Base-by-base conservation (phyloP, 2,797 vertebrate species). In the Sibirionetta formosa region DNA sequence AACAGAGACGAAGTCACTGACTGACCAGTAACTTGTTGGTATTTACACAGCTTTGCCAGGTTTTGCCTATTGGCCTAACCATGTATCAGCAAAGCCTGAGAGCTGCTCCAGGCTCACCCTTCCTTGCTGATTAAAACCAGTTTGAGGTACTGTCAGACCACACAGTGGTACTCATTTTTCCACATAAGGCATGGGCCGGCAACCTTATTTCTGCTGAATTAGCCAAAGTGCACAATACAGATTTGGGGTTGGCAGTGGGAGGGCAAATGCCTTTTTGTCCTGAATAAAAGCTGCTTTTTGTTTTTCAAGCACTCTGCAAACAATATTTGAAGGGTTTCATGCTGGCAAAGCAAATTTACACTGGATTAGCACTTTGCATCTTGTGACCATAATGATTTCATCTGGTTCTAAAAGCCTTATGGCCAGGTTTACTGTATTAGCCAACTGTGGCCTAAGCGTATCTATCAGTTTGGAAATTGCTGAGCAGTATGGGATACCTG, bases 141-240 rank as follows among this genome's bases (percentile, higher is more conserved):
- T 69, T 48, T 38, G 88, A 29, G 69, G 76, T 72, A 44, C 50
- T 79, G 33, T 33, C 70, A 56, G 83, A 88, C 46, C 57, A 82
- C 0, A 0, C 48, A 92, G 46, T 44, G 65, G 57, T 82, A 65
- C 54, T 85, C 38, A 58, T 88, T 76, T 91, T 29, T 89, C 83
- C 66, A 63, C 66, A 51, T 73, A 79, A 90, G 58, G 54, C 66
- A 51, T 19, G 29, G 23, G 61, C 5, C 1, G 27, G 53, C 54
- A 53, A 29, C 68, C 64, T 78, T 7, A 0, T 92, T 94, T 90
- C 78, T 91, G 86, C 81, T 84, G 88, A 93, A 66, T 91, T 76
- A 91, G 86, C 54, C 12, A 9, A 76, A 88, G 63, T n/a, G 54
- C 42, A 89, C 63, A 92, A 63, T 66, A 66, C 78, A 88, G 44